These are phyloP conservation scores for Lysandra coridon DNA, from an alignment of 2,888 invertebrate genomes.

Conservation along the genomic window DNA sequence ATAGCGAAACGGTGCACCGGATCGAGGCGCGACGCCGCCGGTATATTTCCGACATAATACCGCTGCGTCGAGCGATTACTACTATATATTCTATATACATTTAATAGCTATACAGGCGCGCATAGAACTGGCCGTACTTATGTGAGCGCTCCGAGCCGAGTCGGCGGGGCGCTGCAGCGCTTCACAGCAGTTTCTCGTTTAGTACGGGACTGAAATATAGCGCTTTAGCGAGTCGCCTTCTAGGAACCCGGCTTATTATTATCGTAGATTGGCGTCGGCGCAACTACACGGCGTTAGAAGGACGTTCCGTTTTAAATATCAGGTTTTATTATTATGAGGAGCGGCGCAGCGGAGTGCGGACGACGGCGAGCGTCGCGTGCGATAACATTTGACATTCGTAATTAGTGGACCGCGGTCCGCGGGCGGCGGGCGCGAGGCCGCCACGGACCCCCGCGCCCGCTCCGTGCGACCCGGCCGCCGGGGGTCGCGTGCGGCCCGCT, in stretches of 20 bases:
- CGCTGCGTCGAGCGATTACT: constrained; percentile 82
- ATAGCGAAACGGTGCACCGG: constrained; percentile 72
- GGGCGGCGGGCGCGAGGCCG: constrained; percentile 63
- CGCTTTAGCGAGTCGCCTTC: constrained; percentile 66
- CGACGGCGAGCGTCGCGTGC: constrained; percentile 76
- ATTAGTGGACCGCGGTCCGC: constrained; percentile 77
- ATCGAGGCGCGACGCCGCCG: constrained; percentile 75
- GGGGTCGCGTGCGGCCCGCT: constrained; percentile 41
- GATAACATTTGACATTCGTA: constrained; percentile 81
- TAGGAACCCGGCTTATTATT: constrained; percentile 77
- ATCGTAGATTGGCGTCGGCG: constrained; percentile 82
- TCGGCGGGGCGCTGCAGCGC: constrained; percentile 66
- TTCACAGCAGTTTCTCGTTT: constrained; percentile 53
- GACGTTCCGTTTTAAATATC: constrained; percentile 82
- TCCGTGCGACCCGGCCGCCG: constrained; percentile 36
- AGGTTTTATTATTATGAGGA: constrained; percentile 82
- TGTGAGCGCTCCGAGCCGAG: constrained; percentile 73
- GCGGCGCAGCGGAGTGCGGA: constrained; percentile 79
- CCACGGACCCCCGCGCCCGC: constrained; percentile 40
- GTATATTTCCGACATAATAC: constrained; percentile 82
- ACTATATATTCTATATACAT: constrained; percentile 82
- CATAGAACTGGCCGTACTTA: constrained; percentile 81
- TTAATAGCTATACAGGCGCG: constrained; percentile 82
- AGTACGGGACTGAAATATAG: constrained; percentile 48
- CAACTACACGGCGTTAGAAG: constrained; percentile 82